A percentile compares a stretch with the other conserved stretches of the same genome.
phyloP scores from a whole-genome alignment of 2,888 invertebrate species.

The Yponomeuta sedellus region DNA sequence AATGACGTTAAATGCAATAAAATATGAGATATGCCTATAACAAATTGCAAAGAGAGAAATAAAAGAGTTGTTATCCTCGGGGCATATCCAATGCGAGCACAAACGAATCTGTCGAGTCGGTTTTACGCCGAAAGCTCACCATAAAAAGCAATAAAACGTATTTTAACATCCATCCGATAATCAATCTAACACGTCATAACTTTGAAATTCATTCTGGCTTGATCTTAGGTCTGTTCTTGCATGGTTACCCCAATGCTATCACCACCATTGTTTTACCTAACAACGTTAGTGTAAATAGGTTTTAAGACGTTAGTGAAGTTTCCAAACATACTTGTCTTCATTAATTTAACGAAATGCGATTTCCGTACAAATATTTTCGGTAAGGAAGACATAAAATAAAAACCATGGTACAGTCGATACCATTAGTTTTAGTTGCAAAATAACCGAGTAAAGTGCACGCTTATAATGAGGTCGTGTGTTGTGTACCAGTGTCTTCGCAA shows the following conservation, averaged over 20 bases:
- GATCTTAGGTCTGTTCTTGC: slow-evolving; percentile 24
- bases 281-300: not conserved
- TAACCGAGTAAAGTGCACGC: no score
- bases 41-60: slow-evolving; percentile 3
- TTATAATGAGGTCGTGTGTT: no score
- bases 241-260: slow-evolving; percentile 5
- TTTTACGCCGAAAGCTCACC: slow-evolving; percentile 62
- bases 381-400: no score
- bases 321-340: not conserved
- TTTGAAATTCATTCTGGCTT: slow-evolving; percentile 71
- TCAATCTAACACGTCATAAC: slow-evolving; percentile 78
- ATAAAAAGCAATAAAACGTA: slow-evolving; percentile 74
- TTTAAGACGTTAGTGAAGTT: no score
- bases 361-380: no score
- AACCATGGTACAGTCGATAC: no score
- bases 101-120: slow-evolving; percentile 62
- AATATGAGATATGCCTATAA: not conserved
- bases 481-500: no score
- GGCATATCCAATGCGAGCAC: slow-evolving; percentile 31
- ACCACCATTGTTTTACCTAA: not conserved
- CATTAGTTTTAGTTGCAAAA: no score
- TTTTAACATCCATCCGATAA: slow-evolving; percentile 78
- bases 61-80: slow-evolving; percentile 8
- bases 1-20: not conserved
- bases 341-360: not conserved